Base-by-base conservation (phyloP, 2,888 invertebrate species). In the Argynnis bischoffii region DNA sequence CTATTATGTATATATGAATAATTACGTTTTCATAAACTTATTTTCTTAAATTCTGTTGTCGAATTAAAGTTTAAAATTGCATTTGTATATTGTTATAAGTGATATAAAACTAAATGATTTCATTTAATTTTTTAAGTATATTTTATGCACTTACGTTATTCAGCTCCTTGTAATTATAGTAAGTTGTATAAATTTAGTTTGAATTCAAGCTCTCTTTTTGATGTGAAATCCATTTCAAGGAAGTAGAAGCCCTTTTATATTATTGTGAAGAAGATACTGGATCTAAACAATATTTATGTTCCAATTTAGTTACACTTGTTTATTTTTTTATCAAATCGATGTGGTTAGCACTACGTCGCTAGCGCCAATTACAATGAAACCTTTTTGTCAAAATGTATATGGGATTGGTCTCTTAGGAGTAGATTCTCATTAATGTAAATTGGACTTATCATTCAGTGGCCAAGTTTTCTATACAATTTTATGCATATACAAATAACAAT, bases 401-500 rank as follows among this genome's bases (percentile, higher is more conserved):
- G 54, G 18, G 41, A 18, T 61, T 16, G 51, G 31, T 51, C 53
- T 50, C 57, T 31, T 60, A 59, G 35, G 63, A 65, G 59, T 59
- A 63, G 59, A 55, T 57, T 67, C 35, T 60, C 50, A 56, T 70
- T 55, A 63, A 64, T 66, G 18, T 67, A 66, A 71, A 69, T 72
- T 75, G 75, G 73, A 76, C 74, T 75, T 74, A 68, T 66, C 68
- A 75, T 70, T 72, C 83, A 84, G 87, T 82, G 88, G 91, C 92
- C 90, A 91, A 90, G 78, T 87, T 86, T 83, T 81, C 77, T 90
- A 88, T 91, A 90, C 89, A 87, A 81, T 89, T 90, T 86, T 90
- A 90, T 88, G 88, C 87, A 84, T 91, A 89, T 91, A 90, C 88
- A 88, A 82, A 87, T 87, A 77, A 81, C 80, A 78, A 74, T 76